phyloP scores from a whole-genome alignment of 37 sponge, comb jelly and placozoan genomes.

The Cliona cf. orientalis region DNA sequence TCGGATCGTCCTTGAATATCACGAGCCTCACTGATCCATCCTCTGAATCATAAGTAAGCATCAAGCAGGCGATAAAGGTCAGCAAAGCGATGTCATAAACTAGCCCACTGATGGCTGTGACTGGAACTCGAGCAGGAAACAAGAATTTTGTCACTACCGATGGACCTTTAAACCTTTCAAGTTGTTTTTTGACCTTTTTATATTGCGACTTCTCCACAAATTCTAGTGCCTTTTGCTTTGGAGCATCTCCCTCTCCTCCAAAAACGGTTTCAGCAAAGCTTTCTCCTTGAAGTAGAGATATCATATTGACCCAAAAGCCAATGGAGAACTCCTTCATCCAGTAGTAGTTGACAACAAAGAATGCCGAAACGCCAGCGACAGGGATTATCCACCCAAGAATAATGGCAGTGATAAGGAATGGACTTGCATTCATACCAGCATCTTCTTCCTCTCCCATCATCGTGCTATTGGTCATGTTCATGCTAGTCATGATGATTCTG shows the following conservation, averaged over 20 bases:
- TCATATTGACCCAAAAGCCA: conserved; percentile 59
- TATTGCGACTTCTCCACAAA: conserved; percentile 35
- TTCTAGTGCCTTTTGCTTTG: conserved; percentile 18
- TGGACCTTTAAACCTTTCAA: conserved; percentile 4
- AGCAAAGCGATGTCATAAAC: conserved; percentile 17
- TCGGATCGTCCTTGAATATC: neutral
- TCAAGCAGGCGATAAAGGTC: conserved; percentile 27
- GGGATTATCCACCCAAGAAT: conserved; percentile 43
- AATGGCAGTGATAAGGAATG: conserved; percentile 25
- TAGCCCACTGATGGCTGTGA: conserved; percentile 7
- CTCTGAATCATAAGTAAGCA: conserved; percentile 17
- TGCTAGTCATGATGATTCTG: too few species aligned
- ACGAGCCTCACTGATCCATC: neutral
- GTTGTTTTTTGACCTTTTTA: conserved; percentile 28
- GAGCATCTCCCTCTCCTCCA: conserved; percentile 1
- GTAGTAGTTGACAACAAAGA: conserved; percentile 57
- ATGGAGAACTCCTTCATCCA: conserved; percentile 48
- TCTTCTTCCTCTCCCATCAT: neutral
- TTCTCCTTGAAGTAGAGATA: conserved; percentile 41
- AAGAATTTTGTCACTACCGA: conserved; percentile 17
- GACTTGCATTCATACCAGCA: conserved; percentile 1
- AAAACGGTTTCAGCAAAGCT: conserved; percentile 56
- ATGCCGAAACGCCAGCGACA: conserved; percentile 23
- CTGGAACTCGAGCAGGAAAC: conserved; percentile 22
- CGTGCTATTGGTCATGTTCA: neutral